Percentiles rank a stretch among this genome's conserved stretches.
Conservation (phyloP, 1,140 invertebrate genomes). For the Macrotrachela quadricornifera region DNA sequence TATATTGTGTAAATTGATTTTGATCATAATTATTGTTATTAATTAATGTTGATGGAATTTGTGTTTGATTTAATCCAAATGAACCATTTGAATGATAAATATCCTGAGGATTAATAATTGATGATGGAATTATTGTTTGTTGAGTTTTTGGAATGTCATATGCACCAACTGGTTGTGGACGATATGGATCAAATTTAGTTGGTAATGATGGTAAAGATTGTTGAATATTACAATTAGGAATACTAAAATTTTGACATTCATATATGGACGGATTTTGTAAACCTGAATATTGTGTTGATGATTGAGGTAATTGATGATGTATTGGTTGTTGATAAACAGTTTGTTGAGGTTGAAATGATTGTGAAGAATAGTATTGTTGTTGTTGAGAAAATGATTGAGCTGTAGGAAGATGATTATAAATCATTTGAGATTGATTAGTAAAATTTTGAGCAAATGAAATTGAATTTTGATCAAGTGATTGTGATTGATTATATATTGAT, state of each 20-base stretch:
- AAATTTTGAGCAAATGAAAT: too few relatives aligned
- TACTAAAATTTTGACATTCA: background rate
- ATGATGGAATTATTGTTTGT: conserved; percentile 8
- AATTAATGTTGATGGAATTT: background rate
- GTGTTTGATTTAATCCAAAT: too few relatives aligned
- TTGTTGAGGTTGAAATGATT: background rate
- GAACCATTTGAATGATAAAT: too few relatives aligned
- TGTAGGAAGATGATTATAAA: background rate
- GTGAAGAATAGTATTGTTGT: background rate
- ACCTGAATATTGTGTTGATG: background rate
- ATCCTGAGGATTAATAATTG: background rate
- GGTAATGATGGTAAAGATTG: too few relatives aligned
- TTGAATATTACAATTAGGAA: background rate
- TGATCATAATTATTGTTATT: conserved; percentile 1
- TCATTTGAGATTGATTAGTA: too few relatives aligned
- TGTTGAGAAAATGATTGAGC: background rate
- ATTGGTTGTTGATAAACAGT: background rate
- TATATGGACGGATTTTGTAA: background rate
- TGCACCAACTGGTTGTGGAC: too few relatives aligned
- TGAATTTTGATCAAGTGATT: too few relatives aligned
- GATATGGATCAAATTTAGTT: too few relatives aligned
- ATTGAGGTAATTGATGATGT: conserved; percentile 1
- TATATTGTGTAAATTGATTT: background rate
- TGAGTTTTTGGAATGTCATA: background rate
- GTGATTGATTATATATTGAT: too few relatives aligned